Conservation (phyloP, 2,797 vertebrate species). For the Melanotaenia boesemani region DNA sequence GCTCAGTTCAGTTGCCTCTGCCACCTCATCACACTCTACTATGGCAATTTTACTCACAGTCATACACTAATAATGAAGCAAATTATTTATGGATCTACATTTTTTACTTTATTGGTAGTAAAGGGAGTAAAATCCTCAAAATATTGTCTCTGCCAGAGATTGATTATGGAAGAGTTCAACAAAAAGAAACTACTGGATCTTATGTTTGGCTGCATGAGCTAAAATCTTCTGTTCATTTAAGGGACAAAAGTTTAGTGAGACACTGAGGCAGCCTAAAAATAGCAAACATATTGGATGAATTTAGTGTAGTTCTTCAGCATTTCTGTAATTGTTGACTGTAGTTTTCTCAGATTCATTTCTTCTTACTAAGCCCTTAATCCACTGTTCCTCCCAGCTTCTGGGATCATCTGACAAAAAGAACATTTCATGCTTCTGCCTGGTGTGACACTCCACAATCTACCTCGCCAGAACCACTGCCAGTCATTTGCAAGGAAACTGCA, state of each 20-base stretch:
- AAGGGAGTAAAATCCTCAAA: neutral
- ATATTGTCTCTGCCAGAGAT: neutral
- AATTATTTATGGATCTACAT: slow-evolving; percentile 1
- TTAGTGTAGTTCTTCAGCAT: slow-evolving; percentile 12
- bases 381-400: slow-evolving; percentile 57
- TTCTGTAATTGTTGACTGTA: slow-evolving; percentile 40
- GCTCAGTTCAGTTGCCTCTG: slow-evolving; percentile 1
- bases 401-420: slow-evolving; percentile 74
- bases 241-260: neutral
- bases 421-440: slow-evolving; percentile 73
- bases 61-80: slow-evolving; percentile 5
- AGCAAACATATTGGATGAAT: neutral
- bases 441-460: slow-evolving; percentile 70
- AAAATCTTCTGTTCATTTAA: neutral
- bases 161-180: slow-evolving; percentile 1
- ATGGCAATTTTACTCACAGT: neutral
- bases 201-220: neutral
- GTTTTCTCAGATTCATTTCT: slow-evolving; percentile 34
- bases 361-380: slow-evolving; percentile 52
- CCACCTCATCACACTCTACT: neutral
- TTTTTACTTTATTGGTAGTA: neutral
- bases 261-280: neutral
- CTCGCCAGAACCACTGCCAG: slow-evolving; percentile 54
- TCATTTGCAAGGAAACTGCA: slow-evolving; percentile 71
- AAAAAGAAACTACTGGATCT: neutral